Conservation (phyloP, 2,888 invertebrate species). For the Epistrophella euchroma region DNA sequence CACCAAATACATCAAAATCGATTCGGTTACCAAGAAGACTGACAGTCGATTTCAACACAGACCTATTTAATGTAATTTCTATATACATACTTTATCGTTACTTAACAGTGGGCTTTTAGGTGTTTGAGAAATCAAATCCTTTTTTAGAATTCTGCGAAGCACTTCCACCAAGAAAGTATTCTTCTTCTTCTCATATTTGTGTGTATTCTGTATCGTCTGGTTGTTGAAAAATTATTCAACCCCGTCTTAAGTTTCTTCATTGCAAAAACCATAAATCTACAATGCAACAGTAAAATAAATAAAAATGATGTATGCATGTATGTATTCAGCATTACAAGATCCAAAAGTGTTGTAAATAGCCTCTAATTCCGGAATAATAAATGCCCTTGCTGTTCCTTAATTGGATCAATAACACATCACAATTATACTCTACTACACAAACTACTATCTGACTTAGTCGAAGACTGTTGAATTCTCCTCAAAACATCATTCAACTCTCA, state of each 20-base stretch:
- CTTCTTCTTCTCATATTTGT: not conserved
- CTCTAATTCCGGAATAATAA: conserved; percentile 65
- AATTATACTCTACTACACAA: conserved; percentile 14
- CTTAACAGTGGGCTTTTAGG: not conserved
- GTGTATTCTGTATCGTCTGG: not conserved
- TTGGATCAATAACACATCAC: conserved; percentile 69
- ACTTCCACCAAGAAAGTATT: not conserved
- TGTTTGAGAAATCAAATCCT: conserved; percentile 7
- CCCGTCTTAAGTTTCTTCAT: not conserved
- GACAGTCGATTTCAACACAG: not conserved
- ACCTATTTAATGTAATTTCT: not conserved
- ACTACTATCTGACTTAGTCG: conserved; percentile 11
- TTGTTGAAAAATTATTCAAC: conserved; percentile 9
- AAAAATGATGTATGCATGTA: conserved; percentile 9
- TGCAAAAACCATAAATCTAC: conserved; percentile 27
- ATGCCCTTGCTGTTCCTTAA: conserved; percentile 68
- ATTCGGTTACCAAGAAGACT: not conserved
- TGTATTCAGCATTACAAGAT: conserved; percentile 34
- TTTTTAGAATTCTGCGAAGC: not conserved
- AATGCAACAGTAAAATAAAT: conserved; percentile 6
- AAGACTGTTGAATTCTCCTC: conserved; percentile 13
- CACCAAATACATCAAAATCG: not conserved
- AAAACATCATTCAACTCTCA: conserved; percentile 56
- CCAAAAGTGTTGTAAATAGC: conserved; percentile 29
- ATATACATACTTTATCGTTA: not conserved